Base-by-base conservation (phyloP, 2,888 invertebrate genomes). In the Apotomis betuletana region DNA sequence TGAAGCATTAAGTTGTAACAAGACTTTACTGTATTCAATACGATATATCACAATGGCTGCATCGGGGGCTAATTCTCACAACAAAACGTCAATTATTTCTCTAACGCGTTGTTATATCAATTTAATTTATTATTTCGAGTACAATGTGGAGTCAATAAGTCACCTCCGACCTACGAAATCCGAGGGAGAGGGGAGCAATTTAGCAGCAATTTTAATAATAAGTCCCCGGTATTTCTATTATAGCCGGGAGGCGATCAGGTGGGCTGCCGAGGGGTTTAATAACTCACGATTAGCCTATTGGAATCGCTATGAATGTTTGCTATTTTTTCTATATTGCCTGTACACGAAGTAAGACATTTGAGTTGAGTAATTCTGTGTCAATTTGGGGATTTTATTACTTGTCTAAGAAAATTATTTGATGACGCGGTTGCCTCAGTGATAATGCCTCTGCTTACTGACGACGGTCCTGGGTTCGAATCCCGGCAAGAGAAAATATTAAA, bases 201-300 rank as follows among this genome's bases (percentile, higher is more conserved):
- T 91, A 91, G 89, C 91, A 93, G 94, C 92, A 93, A 94, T 93
- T 94, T 94, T 93, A 94, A 93, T 94, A 94, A 93, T 93, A 93
- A 93, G 92, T 90, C 91, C 87, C 86, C 82, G 94, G 94, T 87
- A 94, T 94, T 94, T 92, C 93, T 93, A 93, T 93, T 93, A 93
- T 91, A 90, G 89, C 90, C 81, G 87, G 87, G 87, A 86, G 89
- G 87, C 91, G 89, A 92, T 93, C 93, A 92, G 93, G 92, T 92
- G 90, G 91, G 89, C 79, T 85, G 85, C 81, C 83, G 87, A 85
- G 87, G 90, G 90, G 91, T 92, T 92, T 92, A 92, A 92, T 93
- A 93, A 93, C 92, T 91, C 86, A 84, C 87, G 90, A 93, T 92
- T 93, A 91, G 91, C 92, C 90, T 93, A 93, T 93, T 93, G 93